Base-by-base conservation (phyloP, 2,797 vertebrate species). In the Cryptoblepharus egeriae region DNA sequence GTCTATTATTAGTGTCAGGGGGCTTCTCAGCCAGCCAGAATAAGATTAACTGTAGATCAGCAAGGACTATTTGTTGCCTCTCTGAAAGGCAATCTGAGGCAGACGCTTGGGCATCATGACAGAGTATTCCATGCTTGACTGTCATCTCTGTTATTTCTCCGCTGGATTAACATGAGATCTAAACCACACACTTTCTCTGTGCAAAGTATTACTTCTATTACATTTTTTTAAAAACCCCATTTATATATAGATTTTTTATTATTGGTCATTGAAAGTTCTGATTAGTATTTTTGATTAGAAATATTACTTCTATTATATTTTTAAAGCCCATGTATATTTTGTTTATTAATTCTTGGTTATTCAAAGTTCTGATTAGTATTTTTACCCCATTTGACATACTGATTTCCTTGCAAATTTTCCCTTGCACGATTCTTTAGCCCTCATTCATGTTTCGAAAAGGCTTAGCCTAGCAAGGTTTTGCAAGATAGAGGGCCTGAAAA, bases 1-100 rank as follows among this genome's bases (percentile, higher is more conserved):
- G 78, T 86, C 95, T 97, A 94, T 96, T 96, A 93, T 97, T 95
- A 96, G 96, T 90, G 49, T 64, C 88, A 88, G 92, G 88, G 80
- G 92, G 91, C 92, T 90, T 91, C 84, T 84, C 89, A 92, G 90
- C 92, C 93, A 89, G 87, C 91, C 80, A 80, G 3, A 92, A 86
- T 92, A 93, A 95, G 91, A 90, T 95, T 95, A 97, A 94, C 93
- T 91, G 92, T 94, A 93, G 93, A 89, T 89, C 90, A 94, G 93
- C 93, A 90, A 94, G 94, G 91, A 91, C 94, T 95, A 92, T 95
- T 93, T 93, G 93, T 93, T 96, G 94, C 91, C 87, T 84, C 70
- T 95, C 86, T 1, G 91, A 95, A 96, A 95, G 90, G 93, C 94
- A 95, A 95, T 95, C 93, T 92, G 93, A 91, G 89, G 88, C 82